phyloP scores from a whole-genome alignment of 2,888 invertebrate species.

The Empis livida region DNA sequence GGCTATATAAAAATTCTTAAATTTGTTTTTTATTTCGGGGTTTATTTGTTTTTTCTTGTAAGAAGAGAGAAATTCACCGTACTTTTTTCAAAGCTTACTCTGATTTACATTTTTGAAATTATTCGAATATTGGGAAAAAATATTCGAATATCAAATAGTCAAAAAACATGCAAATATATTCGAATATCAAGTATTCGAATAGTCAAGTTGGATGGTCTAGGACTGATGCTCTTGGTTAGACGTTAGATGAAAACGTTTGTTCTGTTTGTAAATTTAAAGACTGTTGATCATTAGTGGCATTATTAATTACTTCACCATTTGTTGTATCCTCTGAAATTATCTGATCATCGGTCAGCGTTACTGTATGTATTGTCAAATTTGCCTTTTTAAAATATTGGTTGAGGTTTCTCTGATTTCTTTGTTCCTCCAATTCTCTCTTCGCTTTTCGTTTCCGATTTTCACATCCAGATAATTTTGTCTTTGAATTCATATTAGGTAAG shows the following conservation, averaged over 20 bases:
- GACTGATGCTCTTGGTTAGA: not conserved
- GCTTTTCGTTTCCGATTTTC: not conserved
- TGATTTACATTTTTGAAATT: no score
- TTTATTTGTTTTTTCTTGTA: no score
- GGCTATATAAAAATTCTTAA: no score
- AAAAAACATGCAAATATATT: no score
- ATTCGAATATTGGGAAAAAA: no score
- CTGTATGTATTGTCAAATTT: not conserved
- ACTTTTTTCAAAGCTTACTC: no score
- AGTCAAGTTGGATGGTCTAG: no score
- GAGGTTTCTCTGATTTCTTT: not conserved
- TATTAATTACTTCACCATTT: not conserved
- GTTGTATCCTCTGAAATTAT: not conserved
- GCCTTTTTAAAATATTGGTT: not conserved
- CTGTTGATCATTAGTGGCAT: not conserved
- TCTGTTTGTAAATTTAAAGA: not conserved
- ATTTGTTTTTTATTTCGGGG: no score
- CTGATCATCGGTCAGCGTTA: not conserved
- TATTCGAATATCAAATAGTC: no score
- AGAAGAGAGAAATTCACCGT: no score
- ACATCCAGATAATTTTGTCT: not conserved
- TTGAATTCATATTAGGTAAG: not conserved
- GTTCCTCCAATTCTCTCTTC: not conserved
- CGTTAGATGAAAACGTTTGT: not conserved
- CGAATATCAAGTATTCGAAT: no score